Conservation (phyloP, 2,113 vertebrate species). For the Rhadina sibilatrix region DNA sequence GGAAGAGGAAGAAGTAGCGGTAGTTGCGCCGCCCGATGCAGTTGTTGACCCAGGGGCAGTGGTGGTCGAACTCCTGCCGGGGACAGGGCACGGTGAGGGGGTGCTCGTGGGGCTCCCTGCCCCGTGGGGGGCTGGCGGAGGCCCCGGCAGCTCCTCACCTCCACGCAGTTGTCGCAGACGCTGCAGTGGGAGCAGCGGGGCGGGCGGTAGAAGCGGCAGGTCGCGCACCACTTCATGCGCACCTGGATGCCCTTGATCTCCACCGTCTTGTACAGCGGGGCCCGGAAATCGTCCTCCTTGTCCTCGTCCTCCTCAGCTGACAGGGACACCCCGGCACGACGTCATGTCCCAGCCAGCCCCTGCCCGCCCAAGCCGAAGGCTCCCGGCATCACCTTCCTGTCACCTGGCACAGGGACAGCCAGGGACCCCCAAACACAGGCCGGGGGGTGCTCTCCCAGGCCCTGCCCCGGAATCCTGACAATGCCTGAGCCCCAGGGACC, state of each 20-base stretch:
- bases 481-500: background rate
- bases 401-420: background rate
- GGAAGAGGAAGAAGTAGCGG: conserved; percentile 97
- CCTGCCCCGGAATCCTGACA: rapidly evolving
- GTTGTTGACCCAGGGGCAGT: conserved; percentile 98
- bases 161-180: conserved; percentile 97
- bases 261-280: conserved; percentile 96
- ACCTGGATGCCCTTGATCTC: conserved; percentile 96
- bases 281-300: conserved; percentile 97
- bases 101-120: background rate
- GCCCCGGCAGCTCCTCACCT: conserved; percentile 74
- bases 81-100: background rate
- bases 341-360: background rate
- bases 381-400: rapidly evolving
- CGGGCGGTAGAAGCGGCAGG: conserved; percentile 96
- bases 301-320: conserved; percentile 97
- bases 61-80: conserved; percentile 92
- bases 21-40: conserved; percentile 97
- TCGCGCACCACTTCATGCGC: conserved; percentile 98
- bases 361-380: rapidly evolving
- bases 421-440: background rate
- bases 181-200: conserved; percentile 97
- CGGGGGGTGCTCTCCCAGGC: background rate
- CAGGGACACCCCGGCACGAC: background rate
- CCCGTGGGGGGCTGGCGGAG: rapidly evolving